A percentile compares a stretch with the other conserved stretches of the same genome.
These are phyloP conservation scores for Sinocyclocheilus maitianheensis DNA, from an alignment of 2,113 vertebrate genomes.

Conservation along the genomic window DNA sequence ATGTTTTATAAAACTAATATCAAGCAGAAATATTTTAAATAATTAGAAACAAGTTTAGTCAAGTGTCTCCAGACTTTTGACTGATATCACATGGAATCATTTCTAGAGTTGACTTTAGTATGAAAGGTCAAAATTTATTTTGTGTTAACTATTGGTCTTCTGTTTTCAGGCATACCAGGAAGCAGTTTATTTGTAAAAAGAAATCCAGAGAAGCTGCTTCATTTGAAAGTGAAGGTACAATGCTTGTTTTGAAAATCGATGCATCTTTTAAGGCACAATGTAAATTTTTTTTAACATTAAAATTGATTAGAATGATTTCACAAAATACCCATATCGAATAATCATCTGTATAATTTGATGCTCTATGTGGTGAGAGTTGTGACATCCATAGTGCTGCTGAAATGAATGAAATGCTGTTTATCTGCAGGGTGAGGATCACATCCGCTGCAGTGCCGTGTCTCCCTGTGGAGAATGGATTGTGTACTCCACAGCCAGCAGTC, in stretches of 20 bases:
- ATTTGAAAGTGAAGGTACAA: conserved; percentile 90
- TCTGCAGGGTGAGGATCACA: conserved; percentile 86
- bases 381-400: background rate
- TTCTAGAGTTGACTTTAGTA: background rate
- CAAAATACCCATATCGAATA: background rate
- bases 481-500: conserved; percentile 79
- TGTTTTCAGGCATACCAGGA: conserved; percentile 79
- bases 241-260: background rate
- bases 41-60: background rate
- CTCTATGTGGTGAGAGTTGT: background rate
- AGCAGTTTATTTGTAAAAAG: conserved; percentile 81
- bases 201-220: conserved; percentile 87
- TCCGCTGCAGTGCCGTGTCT: conserved; percentile 87
- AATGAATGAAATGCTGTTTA: conserved; percentile 5
- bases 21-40: background rate
- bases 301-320: background rate
- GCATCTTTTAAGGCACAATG: no score
- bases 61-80: background rate
- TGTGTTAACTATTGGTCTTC: background rate
- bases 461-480: conserved; percentile 88
- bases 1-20: background rate
- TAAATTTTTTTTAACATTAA: no score
- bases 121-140: no score
- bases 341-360: background rate
- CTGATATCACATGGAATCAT: no score